Base-by-base conservation (phyloP, 2,888 invertebrate genomes). In the Thymelicus sylvestris region DNA sequence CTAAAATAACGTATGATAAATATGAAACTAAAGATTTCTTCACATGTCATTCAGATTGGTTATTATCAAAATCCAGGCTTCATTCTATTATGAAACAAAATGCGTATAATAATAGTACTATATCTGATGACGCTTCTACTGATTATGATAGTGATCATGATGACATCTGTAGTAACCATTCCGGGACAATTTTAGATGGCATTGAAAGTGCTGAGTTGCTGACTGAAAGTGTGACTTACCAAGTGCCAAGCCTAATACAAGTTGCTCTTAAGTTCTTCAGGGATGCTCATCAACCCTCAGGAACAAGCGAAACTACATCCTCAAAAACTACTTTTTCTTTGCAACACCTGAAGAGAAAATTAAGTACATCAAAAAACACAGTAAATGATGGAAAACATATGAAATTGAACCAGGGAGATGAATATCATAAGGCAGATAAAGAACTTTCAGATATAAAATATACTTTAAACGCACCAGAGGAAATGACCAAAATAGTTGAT, bases 31-130 rank as follows among this genome's bases (percentile, higher is more conserved):
- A 52, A 39, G 15, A 52, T 31, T 24, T 7, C 7, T n/a, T 19
- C 7, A 67, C 41, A 5, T 80, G 79, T 73, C 48, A 75, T 12
- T 74, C 80, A 7, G 80, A 80, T 55, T 80, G 80, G 81, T 65
- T 61, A 63, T 61, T 72, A 44, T 77, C 79, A 24, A 81, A 81
- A 73, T 67, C 66, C 39, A 67, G 72, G 48, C 65, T 76, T 48
- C 63, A 68, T 41, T 62, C 15, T 59, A 8, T 62, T 7, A 39
- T 38, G 15, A 71, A 60, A 31, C 41, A 31, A n/a, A 47, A 10
- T 31, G 2, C 10, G 1, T 6, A 57, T n/a, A 47, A 57, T n/a
- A 47, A 2, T 41, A 39, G 13, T 31, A 10, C 8, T 6, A 13
- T 44, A 57, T 59, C 64, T 57, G 71, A 66, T 68, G 74, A 76